These are phyloP conservation scores for Uloborus plumipes DNA, from an alignment of 2,888 invertebrate genomes.

Conservation along the genomic window DNA sequence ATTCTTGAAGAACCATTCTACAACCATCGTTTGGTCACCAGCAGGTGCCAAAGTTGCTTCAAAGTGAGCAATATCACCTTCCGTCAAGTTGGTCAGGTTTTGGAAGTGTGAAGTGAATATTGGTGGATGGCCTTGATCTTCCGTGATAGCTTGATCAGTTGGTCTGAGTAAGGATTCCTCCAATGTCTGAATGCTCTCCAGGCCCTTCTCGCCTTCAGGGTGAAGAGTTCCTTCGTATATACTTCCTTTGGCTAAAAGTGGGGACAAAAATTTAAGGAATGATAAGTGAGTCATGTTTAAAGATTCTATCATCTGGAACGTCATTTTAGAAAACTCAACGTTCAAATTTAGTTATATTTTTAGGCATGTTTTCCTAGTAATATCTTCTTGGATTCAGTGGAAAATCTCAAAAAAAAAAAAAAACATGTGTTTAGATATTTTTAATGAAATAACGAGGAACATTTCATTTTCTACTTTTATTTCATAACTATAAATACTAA, in stretches of 20 bases:
- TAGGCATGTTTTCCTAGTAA: neutral
- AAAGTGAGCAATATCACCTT: conserved; percentile 97
- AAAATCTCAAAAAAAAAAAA: no score
- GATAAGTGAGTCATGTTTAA: neutral
- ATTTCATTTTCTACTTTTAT: no score
- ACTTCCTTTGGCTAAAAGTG: conserved; percentile 74
- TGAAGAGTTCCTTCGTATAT: conserved; percentile 91
- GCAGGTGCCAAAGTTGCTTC: conserved; percentile 96
- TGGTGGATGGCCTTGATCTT: conserved; percentile 86
- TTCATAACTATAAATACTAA: no score
- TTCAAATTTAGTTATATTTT: neutral
- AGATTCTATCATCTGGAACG: neutral
- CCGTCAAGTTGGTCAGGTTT: conserved; percentile 83
- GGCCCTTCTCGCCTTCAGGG: conserved; percentile 93
- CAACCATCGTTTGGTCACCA: conserved; percentile 92
- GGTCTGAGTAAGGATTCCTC: conserved; percentile 82
- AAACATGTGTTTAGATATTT: no score
- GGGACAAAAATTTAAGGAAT: neutral
- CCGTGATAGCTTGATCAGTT: conserved; percentile 72
- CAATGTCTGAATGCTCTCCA: conserved; percentile 90
- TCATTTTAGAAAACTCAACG: no score
- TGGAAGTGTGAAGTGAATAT: conserved; percentile 88
- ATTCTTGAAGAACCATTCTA: conserved; percentile 97
- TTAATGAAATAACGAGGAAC: no score
- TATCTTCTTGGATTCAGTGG: no score